These are phyloP conservation scores for Dynastes tityus DNA, from an alignment of 2,888 invertebrate genomes.

Conservation along the genomic window DNA sequence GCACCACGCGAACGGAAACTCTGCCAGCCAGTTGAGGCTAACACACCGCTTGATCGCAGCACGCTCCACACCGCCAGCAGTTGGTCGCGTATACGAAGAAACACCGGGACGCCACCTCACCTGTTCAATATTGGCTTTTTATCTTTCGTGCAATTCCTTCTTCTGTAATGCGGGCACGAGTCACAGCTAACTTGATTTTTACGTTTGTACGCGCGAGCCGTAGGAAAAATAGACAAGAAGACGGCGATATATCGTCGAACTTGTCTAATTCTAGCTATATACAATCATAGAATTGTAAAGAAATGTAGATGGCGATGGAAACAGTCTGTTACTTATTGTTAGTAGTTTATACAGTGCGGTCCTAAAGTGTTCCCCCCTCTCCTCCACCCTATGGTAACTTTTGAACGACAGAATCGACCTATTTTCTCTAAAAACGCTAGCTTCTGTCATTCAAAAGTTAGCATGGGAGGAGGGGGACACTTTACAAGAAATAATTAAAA, in stretches of 20 bases:
- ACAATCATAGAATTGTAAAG: not conserved
- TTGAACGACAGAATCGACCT: too few species aligned
- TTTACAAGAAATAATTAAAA: too few species aligned
- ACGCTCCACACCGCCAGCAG: slow-evolving; percentile 16
- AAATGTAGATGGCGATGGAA: not conserved
- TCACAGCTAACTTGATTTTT: slow-evolving; percentile 50
- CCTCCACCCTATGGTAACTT: too few species aligned
- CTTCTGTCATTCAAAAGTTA: too few species aligned
- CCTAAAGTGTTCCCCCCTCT: too few species aligned
- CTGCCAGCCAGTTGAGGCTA: too few species aligned
- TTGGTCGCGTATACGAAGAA: slow-evolving; percentile 6
- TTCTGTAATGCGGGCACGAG: slow-evolving; percentile 55
- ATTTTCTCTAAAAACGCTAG: too few species aligned
- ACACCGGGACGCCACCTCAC: slow-evolving; percentile 38
- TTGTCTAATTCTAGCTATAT: not conserved
- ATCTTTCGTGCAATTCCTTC: slow-evolving; percentile 51
- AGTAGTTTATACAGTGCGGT: too few species aligned
- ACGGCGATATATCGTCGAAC: not conserved
- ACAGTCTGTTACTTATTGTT: not conserved
- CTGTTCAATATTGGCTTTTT: slow-evolving; percentile 49
- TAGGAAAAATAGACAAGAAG: slow-evolving; percentile 4
- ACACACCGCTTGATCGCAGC: slow-evolving; percentile 5
- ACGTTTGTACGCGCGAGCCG: slow-evolving; percentile 31
- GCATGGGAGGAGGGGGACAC: too few species aligned
- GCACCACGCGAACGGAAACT: too few species aligned